Percentiles rank a stretch among this genome's conserved stretches.
Conservation (phyloP, 2,797 vertebrate species). For the Sternarchorhynchus goeldii region DNA sequence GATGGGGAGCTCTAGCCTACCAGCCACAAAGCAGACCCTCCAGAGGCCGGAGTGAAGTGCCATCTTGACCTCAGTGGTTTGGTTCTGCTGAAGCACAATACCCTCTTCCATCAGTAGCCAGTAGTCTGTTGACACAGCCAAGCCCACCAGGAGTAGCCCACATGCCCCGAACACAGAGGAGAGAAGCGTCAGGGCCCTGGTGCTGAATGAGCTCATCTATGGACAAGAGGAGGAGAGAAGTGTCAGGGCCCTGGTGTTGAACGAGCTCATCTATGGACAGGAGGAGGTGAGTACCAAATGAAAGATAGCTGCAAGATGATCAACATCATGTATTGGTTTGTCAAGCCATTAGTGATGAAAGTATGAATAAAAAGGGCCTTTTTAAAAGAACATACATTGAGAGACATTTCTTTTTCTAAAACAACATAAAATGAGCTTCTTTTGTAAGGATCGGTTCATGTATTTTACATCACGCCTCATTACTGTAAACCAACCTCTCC, state of each 20-base stretch:
- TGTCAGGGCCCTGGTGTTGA: constrained; percentile 86
- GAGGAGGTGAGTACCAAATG: not conserved
- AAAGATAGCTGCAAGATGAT: not conserved
- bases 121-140: constrained; percentile 90
- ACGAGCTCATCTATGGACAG: constrained; percentile 80
- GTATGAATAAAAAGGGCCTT: too few species aligned
- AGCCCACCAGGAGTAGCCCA: constrained; percentile 84
- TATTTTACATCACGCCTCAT: too few species aligned
- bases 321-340: not conserved
- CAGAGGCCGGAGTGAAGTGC: constrained; percentile 87
- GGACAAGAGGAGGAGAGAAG: constrained; percentile 68
- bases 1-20: constrained; percentile 44
- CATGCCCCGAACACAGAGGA: constrained; percentile 87
- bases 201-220: constrained; percentile 88
- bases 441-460: too few species aligned
- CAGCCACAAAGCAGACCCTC: constrained; percentile 90
- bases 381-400: too few species aligned
- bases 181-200: constrained; percentile 85
- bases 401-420: too few species aligned
- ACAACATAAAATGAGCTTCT: too few species aligned
- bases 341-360: too few species aligned
- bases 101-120: constrained; percentile 92
- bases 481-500: too few species aligned
- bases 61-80: constrained; percentile 89
- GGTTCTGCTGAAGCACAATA: constrained; percentile 86